Evolutionary conservation across 2,113 vertebrate genomes (phyloP), one percentile per base, ranked within the genome.

Genomic region (Hippocampus zosterae): DNA sequence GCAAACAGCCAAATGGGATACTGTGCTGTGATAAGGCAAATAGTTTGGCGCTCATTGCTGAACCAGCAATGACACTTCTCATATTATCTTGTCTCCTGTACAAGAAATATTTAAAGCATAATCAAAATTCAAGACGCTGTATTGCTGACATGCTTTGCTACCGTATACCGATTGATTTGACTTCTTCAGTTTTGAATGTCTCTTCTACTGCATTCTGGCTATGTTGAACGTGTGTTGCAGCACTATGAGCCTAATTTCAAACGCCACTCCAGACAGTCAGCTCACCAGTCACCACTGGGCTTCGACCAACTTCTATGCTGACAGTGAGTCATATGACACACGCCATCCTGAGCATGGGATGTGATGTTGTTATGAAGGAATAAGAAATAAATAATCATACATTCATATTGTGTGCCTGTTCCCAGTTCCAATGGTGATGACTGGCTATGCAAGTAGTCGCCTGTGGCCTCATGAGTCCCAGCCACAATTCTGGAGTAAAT

Each of bases 401-500:
- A 68, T 9, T 12, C 5, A 3, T 57, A 10, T 33, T 21, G 8
- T 57, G 18, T 53, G 3, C 75, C 2, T 79, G 12, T 73, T 27
- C 40, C 19, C 76, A 92, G 90, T 83, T 79, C 76, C 91, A 1
- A 67, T 83, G 75, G 60, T 86, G 74, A 84, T 87, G 71, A 68
- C 89, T 1, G 80, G 92, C 44, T 96, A 95, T 71, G 87, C 93
- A 15, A 91, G 63, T n/a, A 7, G 93, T 84, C 92, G 92, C 16
- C 91, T 95, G 82, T 98, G 95, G 96, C 83, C 95, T 0, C 94
- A 94, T 59, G 93, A 93, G 18, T 79, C 93, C 68, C 95, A 95
- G 55, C 97, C 97, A 0, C 96, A 98, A 77, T 95, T 94, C 84
- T 99, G 97, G 97, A 95, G 89, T 68, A 99, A 98, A 70, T 96